Evolutionary conservation across 1,140 invertebrate genomes (phyloP), one percentile per base, ranked within the genome.

Genomic region (Maconellicoccus hirsutus): DNA sequence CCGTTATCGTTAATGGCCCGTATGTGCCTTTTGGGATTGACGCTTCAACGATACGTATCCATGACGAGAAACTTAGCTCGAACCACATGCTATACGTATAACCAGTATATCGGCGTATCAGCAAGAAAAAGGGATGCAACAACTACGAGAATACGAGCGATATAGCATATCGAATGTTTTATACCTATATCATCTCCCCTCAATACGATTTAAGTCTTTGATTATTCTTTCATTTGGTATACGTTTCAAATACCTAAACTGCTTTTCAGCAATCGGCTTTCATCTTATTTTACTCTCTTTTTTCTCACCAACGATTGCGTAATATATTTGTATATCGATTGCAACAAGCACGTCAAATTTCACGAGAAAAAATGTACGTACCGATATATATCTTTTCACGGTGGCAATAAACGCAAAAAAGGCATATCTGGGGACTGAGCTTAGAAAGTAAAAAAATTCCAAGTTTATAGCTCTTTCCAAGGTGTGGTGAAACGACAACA

Each of bases 11-110:
- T 52, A 52, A 52, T 52, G 42, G 42, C n/a, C 42, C n/a, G 42
- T 52, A 52, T 52, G 42, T 52, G 42, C 42, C 42, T 52, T 52
- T 52, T 52, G 42, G 42, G 42, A 52, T 52, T 52, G 42, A 52
- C 42, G 42, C 42, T 52, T 52, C 42, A 52, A 52, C 42, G 42
- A 52, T 52, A 52, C 16, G n/a, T 52, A 52, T 52, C 42, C 42
- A 52, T 52, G 42, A 52, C 42, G 42, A 19, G n/a, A 16, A 52
- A 16, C 42, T 52, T 19, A 52, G 12, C 42, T 52, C 42, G 10
- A 52, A 52, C 42, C 42, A 52, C 42, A 52, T 52, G 42, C 42
- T 33, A 33, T 33, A n/a, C n/a, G n/a, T 38, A 52, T 52, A 52
- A 52, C 42, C 42, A 52, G 42, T 16, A 16, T n/a, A n/a, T 52